Evolutionary conservation across 2,113 vertebrate species (phyloP), one percentile per base, ranked within the genome.

Genomic region (Istiophorus platypterus): DNA sequence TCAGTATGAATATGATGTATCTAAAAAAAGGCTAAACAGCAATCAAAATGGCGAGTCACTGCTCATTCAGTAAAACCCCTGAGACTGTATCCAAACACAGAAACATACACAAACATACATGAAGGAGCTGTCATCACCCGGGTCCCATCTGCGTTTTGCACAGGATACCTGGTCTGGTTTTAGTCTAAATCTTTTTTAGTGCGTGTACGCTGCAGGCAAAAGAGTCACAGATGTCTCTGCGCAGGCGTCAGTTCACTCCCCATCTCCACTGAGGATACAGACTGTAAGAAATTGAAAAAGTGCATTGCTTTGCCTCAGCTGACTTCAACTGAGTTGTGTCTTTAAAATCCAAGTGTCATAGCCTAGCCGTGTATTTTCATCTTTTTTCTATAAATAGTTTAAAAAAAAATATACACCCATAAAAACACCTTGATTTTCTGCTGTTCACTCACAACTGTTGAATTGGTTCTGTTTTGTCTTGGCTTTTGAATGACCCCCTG

Each of bases 151-250:
- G 80, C 84, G 77, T 78, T 81, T 59, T 85, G 58, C 13, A 7
- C 54, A 58, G 52, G 27, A 73, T 81, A 86, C 82, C 77, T 78
- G 78, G 56, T 87, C 63, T 76, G 62, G 59, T 87, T 87, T 57
- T 65, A 82, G 45, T 62, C 62, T 75, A 83, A 83, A 88, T 91
- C 86, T 85, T 76, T 81, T 85, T 78, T 73, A 70, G 47, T 68
- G 26, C 79, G 69, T 80, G 52, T 79, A 63, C 15, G 75, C 85
- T 87, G 45, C 78, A 82, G 90, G 85, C 70, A 20, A 54, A 79
- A 57, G 81, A 84, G 72, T 80, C 85, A 85, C 87, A 92, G 72
- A 89, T 87, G 82, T 88, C 56, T 81, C 47, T 66, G 66, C 9
- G 37, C 77, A 87, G 37, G 59, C 45, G 24, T 87, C 56, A 76